Percentiles rank a stretch among this genome's conserved stretches.
phyloP scores from a whole-genome alignment of 2,888 invertebrate genomes.

The Teleogryllus oceanicus region DNA sequence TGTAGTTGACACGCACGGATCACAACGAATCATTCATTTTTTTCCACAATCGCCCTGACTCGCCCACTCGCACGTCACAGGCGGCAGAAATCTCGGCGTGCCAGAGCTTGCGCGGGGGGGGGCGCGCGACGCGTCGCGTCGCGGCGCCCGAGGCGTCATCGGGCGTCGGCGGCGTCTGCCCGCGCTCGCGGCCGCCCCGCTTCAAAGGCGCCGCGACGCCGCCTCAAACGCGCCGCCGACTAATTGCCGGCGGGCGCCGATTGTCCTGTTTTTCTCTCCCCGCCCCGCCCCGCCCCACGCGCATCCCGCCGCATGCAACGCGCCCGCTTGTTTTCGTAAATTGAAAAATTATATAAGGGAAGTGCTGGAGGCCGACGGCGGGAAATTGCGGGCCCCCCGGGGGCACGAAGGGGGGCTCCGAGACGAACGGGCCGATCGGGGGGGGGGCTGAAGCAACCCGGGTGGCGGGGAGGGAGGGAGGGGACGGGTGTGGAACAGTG shows the following conservation, averaged over 20 bases:
- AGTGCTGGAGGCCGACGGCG: neutral
- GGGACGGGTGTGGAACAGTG: no score
- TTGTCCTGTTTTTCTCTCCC: neutral
- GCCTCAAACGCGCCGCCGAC: slow-evolving; percentile 3
- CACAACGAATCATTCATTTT: no score
- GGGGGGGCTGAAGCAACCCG: no score
- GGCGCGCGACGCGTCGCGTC: no score
- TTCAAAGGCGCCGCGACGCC: neutral
- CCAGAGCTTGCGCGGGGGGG: no score
- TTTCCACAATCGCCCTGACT: no score
- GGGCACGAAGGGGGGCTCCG: no score
- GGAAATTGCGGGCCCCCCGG: neutral
- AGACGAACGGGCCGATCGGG: no score
- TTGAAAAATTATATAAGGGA: neutral
- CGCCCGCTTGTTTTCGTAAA: neutral
- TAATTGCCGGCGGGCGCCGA: neutral
- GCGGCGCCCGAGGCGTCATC: neutral
- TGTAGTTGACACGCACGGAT: no score
- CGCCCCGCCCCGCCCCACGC: neutral
- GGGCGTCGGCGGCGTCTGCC: neutral
- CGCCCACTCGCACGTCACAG: no score
- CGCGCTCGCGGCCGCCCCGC: neutral
- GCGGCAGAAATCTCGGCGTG: no score
- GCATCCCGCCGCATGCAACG: neutral
- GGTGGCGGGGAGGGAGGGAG: no score